Conservation (phyloP, 1,140 invertebrate species). For the Bacillus rossius region DNA sequence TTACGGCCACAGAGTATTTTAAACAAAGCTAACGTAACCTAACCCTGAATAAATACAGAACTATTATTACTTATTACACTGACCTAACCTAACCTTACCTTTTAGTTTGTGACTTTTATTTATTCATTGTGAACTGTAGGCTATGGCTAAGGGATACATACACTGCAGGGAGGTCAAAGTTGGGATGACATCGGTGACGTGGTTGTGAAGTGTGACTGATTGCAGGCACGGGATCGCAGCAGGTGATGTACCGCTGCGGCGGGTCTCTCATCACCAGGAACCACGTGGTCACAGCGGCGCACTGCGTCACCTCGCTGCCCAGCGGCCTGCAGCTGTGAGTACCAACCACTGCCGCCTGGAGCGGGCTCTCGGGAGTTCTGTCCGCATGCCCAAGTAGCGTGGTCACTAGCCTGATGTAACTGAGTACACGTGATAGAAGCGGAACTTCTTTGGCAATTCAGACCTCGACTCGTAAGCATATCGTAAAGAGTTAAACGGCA, state of each 20-base stretch:
- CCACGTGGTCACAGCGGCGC: slow-evolving; percentile 60
- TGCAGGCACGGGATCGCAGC: slow-evolving; percentile 22
- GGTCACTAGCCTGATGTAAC: not conserved
- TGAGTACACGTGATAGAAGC: no score
- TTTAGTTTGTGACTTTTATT: no score
- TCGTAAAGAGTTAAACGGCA: not conserved
- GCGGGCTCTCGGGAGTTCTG: no score
- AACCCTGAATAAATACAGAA: no score
- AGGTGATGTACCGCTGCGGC: slow-evolving; percentile 48
- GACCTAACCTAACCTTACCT: no score
- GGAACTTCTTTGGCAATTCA: no score
- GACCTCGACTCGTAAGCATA: no score
- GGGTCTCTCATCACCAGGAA: slow-evolving; percentile 54
- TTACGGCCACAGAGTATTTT: no score
- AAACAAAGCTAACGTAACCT: no score
- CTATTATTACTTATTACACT: no score
- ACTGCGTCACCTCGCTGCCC: slow-evolving; percentile 51
- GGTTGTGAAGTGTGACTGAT: slow-evolving; percentile 1
- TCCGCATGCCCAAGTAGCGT: not conserved
- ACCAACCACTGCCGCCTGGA: no score
- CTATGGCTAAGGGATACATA: not conserved
- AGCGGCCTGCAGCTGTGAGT: slow-evolving; percentile 45
- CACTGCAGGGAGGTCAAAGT: not conserved
- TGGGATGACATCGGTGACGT: not conserved
- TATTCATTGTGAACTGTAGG: no score